Evolutionary conservation across 2,888 invertebrate species (phyloP).

Genomic region (Temnothorax unifasciatus): DNA sequence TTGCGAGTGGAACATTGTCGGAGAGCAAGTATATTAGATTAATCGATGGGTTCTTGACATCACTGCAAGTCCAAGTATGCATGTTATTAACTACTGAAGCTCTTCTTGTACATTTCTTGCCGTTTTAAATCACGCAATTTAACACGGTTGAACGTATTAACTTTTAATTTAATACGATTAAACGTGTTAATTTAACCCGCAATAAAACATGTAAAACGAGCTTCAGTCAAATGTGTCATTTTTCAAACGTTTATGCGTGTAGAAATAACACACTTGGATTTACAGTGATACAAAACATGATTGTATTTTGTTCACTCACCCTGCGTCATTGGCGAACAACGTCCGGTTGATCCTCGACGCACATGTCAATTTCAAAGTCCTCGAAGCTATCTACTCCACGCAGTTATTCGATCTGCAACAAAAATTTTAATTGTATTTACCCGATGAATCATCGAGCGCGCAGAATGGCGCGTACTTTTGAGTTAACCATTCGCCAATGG

Average conservation of each 20-base stretch:
- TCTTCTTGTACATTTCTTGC: no score
- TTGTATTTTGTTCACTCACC: constrained; percentile 58
- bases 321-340: constrained; percentile 72
- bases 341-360: constrained; percentile 58
- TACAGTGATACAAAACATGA: no score
- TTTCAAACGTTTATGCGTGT: no score
- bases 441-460: neutral
- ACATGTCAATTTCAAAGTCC: constrained; percentile 72
- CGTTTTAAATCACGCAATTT: no score
- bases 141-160: no score
- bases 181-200: no score
- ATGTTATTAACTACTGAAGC: no score
- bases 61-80: no score
- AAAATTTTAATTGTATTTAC: constrained; percentile 40
- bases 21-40: neutral
- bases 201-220: no score
- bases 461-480: neutral
- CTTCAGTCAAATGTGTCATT: no score
- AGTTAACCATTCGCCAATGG: neutral
- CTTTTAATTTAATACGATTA: no score
- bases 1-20: neutral
- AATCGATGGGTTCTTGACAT: neutral
- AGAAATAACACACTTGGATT: no score
- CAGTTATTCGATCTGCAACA: constrained; percentile 61
- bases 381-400: constrained; percentile 44